Evolutionary conservation across 2,113 vertebrate species (phyloP).

Genomic region (Microtus ochrogaster): DNA sequence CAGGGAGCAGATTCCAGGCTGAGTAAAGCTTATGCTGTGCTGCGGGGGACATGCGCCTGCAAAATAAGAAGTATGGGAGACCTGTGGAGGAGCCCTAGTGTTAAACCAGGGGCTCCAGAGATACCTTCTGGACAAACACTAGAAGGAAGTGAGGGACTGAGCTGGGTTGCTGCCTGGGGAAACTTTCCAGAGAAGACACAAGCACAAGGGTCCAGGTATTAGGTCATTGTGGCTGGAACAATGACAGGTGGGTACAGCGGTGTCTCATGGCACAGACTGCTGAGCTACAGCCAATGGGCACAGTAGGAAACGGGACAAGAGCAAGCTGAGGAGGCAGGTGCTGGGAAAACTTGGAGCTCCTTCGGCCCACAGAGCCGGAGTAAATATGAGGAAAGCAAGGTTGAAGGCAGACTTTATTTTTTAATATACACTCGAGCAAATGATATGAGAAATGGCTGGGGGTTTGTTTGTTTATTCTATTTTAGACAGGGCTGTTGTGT

Average conservation of each 20-base stretch:
- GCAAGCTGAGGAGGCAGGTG: neutral
- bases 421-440: neutral
- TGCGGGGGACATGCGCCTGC: neutral
- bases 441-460: too few species aligned
- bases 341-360: neutral
- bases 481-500: neutral
- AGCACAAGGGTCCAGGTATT: neutral
- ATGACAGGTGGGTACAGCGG: neutral
- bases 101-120: neutral
- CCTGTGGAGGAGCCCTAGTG: neutral
- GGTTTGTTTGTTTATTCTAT: neutral
- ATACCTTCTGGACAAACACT: neutral
- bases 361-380: neutral
- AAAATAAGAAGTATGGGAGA: neutral
- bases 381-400: neutral
- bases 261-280: too few species aligned
- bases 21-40: neutral
- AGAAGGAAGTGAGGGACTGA: neutral
- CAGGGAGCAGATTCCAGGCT: rapidly evolving
- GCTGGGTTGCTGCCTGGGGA: neutral
- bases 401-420: neutral
- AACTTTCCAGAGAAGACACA: neutral
- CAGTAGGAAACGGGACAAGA: neutral
- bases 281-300: neutral
- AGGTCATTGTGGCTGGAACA: neutral